Conservation (phyloP, 2,888 invertebrate species). For the Labia minor region DNA sequence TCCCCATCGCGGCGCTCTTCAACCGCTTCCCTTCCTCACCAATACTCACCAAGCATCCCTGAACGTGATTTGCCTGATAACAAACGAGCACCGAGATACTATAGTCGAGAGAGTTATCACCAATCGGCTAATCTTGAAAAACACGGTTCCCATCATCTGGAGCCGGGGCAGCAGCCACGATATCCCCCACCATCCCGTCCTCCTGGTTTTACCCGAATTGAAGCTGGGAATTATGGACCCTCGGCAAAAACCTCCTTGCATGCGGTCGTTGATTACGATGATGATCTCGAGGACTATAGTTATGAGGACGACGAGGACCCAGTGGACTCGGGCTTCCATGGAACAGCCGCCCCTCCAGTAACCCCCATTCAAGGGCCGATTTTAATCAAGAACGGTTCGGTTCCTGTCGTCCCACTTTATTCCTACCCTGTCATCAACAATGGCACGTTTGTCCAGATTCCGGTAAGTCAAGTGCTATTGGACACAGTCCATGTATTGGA, state of each 20-base stretch:
- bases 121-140: neutral
- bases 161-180: constrained; percentile 18
- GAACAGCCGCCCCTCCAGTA: constrained; percentile 45
- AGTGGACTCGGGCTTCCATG: constrained; percentile 16
- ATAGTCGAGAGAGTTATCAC: constrained; percentile 19
- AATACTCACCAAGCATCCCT: neutral
- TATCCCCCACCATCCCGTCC: constrained; percentile 21
- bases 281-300: constrained; percentile 51
- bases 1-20: constrained; percentile 23
- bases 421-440: constrained; percentile 75
- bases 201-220: constrained; percentile 34
- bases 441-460: constrained; percentile 79
- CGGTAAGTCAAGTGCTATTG: constrained; percentile 52
- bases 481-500: neutral
- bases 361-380: constrained; percentile 85
- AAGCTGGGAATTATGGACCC: constrained; percentile 31
- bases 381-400: constrained; percentile 64
- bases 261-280: constrained; percentile 61
- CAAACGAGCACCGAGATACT: neutral
- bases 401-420: constrained; percentile 77
- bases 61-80: neutral
- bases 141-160: neutral
- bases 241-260: constrained; percentile 52
- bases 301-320: constrained; percentile 37
- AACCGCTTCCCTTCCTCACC: constrained; percentile 13